These are phyloP conservation scores for Parnassius apollo DNA, from an alignment of 2,888 invertebrate species.

Conservation along the genomic window DNA sequence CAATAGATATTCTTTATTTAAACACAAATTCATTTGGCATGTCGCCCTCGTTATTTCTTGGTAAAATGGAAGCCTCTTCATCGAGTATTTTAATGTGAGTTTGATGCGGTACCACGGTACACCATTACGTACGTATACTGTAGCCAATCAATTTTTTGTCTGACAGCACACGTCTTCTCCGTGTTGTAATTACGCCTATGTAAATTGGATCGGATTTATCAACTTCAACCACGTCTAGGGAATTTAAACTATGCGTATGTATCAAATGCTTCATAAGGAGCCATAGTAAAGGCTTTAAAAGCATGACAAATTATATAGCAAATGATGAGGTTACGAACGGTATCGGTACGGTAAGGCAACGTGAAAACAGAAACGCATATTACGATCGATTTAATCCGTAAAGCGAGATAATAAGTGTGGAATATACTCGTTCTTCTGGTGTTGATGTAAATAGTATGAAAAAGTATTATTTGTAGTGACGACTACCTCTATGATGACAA, in stretches of 20 bases:
- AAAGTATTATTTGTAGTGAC: slow-evolving; percentile 3
- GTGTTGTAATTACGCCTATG: slow-evolving; percentile 65
- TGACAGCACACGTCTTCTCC: slow-evolving; percentile 32
- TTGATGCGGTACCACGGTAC: slow-evolving; percentile 52
- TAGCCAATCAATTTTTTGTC: slow-evolving; percentile 37
- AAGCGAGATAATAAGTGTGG: slow-evolving; percentile 34
- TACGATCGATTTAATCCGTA: slow-evolving; percentile 10
- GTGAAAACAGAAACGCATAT: slow-evolving; percentile 4
- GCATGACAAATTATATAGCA: background rate
- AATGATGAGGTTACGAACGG: background rate
- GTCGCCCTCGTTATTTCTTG: slow-evolving; percentile 9
- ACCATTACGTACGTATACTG: slow-evolving; percentile 41
- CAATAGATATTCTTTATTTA: too few species aligned
- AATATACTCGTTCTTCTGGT: slow-evolving; percentile 32
- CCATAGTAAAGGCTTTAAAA: background rate
- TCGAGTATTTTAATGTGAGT: slow-evolving; percentile 60
- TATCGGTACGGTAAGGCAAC: background rate
- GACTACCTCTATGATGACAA: slow-evolving; percentile 15
- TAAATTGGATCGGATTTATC: slow-evolving; percentile 74
- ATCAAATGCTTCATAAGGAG: slow-evolving; percentile 32
- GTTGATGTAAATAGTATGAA: slow-evolving; percentile 3
- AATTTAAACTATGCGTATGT: slow-evolving; percentile 48
- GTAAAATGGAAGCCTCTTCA: slow-evolving; percentile 3
- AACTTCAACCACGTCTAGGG: slow-evolving; percentile 49
- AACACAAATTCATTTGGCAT: slow-evolving; percentile 2